Conservation (phyloP, 2,888 invertebrate species). For the Chorisops tibialis region DNA sequence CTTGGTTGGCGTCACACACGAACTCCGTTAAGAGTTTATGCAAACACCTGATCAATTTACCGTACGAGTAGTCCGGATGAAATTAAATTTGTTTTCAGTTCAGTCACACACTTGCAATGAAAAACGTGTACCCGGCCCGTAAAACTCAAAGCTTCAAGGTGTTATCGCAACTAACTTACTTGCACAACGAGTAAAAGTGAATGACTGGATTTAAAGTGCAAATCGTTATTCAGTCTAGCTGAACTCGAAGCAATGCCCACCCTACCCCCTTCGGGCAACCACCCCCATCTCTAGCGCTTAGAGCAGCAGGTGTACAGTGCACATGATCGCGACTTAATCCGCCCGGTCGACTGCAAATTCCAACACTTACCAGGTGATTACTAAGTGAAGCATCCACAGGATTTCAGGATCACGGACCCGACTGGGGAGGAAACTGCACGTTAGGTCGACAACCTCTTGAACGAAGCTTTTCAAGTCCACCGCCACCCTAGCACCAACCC, state of each 20-base stretch:
- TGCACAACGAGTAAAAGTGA: not conserved
- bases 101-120: too few relatives aligned
- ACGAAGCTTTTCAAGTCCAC: conserved; percentile 3
- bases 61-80: too few relatives aligned
- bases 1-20: not conserved
- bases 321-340: conserved; percentile 10
- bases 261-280: not conserved
- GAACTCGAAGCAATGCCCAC: not conserved
- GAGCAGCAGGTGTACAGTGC: too few relatives aligned
- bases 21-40: not conserved
- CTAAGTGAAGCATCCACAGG: conserved; percentile 17
- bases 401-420: conserved; percentile 12
- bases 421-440: conserved; percentile 5
- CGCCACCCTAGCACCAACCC: conserved; percentile 6
- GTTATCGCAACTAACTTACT: too few relatives aligned
- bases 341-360: conserved; percentile 3
- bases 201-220: conserved; percentile 21
- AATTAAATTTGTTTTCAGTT: too few relatives aligned
- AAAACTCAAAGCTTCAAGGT: too few relatives aligned
- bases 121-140: too few relatives aligned
- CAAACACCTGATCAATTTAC: too few relatives aligned
- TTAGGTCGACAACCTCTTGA: conserved; percentile 21
- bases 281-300: not conserved
- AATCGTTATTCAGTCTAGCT: not conserved
- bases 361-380: conserved; percentile 16